phyloP scores from a whole-genome alignment of 2,888 invertebrate genomes.

The Laspeyria flexula region DNA sequence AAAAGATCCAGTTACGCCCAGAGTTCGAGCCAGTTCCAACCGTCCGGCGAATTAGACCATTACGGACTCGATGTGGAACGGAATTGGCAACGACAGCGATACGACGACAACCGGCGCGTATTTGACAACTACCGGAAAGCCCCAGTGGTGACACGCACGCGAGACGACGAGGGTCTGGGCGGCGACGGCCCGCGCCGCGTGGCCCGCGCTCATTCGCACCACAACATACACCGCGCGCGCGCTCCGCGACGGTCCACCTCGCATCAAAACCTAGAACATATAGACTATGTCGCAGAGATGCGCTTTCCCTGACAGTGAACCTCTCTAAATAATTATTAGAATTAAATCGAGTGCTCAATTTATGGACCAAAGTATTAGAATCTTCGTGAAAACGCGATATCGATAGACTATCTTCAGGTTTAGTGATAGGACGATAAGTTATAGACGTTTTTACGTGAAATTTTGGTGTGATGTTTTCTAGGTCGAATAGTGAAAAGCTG shows the following conservation, averaged over 20 bases:
- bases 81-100: slow-evolving; percentile 82
- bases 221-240: slow-evolving; percentile 86
- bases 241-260: slow-evolving; percentile 86
- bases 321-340: slow-evolving; percentile 56
- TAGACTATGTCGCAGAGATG: slow-evolving; percentile 88
- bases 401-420: slow-evolving; percentile 43
- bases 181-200: slow-evolving; percentile 80
- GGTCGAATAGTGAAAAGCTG: slow-evolving; percentile 20
- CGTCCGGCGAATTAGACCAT: slow-evolving; percentile 88
- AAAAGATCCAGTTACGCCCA: slow-evolving; percentile 87
- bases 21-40: slow-evolving; percentile 86
- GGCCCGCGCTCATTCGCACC: slow-evolving; percentile 87
- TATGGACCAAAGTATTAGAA: slow-evolving; percentile 81
- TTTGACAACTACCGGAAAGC: slow-evolving; percentile 74
- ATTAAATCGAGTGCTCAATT: slow-evolving; percentile 77
- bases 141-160: slow-evolving; percentile 53
- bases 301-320: slow-evolving; percentile 86
- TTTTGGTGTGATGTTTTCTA: slow-evolving; percentile 21
- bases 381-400: slow-evolving; percentile 44
- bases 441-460: slow-evolving; percentile 29
- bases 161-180: slow-evolving; percentile 73
- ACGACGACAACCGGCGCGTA: slow-evolving; percentile 70
- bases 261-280: slow-evolving; percentile 88
- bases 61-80: slow-evolving; percentile 88
- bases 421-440: slow-evolving; percentile 35